Evolutionary conservation across 92 coral and sea anemone genomes (phyloP).

Genomic region (Epizoanthus scotinus): DNA sequence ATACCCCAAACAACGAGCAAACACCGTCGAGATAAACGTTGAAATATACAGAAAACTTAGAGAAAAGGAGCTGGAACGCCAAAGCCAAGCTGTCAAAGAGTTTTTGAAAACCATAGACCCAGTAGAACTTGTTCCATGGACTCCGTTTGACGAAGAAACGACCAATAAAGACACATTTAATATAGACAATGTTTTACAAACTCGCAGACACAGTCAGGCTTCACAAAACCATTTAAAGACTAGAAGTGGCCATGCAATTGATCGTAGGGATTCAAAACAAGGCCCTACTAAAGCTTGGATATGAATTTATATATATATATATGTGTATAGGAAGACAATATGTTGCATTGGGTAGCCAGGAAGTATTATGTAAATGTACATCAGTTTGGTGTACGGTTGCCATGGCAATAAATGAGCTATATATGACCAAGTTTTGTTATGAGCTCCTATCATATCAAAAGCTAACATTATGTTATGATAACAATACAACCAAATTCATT

Average conservation of each 20-base stretch:
- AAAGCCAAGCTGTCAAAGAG: conserved; percentile 62
- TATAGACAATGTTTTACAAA: conserved; percentile 8
- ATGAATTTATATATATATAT: neutral
- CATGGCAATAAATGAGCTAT: no score
- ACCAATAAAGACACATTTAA: conserved; percentile 9
- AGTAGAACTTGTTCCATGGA: conserved; percentile 77
- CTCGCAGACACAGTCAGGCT: neutral
- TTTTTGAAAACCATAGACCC: conserved; percentile 71
- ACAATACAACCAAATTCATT: no score
- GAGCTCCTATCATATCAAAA: no score
- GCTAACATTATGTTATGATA: no score
- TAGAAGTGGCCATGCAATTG: neutral
- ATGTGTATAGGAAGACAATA: neutral
- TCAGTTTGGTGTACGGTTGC: no score
- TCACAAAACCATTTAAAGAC: neutral
- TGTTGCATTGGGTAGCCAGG: neutral
- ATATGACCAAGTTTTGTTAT: no score
- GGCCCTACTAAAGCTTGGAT: conserved; percentile 1
- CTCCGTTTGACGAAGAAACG: conserved; percentile 55
- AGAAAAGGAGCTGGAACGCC: conserved; percentile 63
- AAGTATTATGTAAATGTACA: conserved; percentile 1
- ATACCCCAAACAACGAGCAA: conserved; percentile 30
- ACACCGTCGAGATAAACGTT: conserved; percentile 53
- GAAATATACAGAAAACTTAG: conserved; percentile 60
- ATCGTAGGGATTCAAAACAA: conserved; percentile 15